phyloP scores from a whole-genome alignment of 2,797 vertebrate genomes.

The Sebastes nivosus region DNA sequence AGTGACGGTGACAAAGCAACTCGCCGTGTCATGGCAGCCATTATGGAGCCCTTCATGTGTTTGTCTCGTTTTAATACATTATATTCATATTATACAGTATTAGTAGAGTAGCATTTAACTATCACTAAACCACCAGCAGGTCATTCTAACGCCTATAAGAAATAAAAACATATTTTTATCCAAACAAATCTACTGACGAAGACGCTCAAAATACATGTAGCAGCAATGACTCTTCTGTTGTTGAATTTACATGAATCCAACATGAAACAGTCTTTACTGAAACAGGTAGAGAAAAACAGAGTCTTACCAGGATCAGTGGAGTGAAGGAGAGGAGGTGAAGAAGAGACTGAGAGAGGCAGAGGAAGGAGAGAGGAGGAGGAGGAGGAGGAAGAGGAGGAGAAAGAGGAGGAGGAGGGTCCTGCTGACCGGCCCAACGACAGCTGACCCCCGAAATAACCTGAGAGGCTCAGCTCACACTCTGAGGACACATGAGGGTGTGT shows the following conservation, averaged over 20 bases:
- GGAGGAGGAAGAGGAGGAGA: neutral
- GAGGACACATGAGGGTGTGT: neutral
- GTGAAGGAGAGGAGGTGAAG: constrained; percentile 40
- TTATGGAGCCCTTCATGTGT: neutral
- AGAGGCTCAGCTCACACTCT: constrained; percentile 10
- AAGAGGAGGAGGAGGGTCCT: constrained; percentile 20
- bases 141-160: fast-evolving
- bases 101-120: fast-evolving
- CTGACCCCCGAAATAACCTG: constrained; percentile 74
- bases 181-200: neutral
- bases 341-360: constrained; percentile 15
- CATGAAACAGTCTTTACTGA: neutral
- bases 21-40: neutral
- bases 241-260: neutral
- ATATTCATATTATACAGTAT: neutral
- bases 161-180: neutral
- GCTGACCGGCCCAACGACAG: constrained; percentile 43
- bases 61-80: neutral
- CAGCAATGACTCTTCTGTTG: fast-evolving
- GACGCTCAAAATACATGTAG: neutral
- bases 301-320: constrained; percentile 57
- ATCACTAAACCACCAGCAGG: fast-evolving
- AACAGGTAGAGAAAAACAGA: neutral
- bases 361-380: constrained; percentile 5
- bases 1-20: neutral